Base-by-base conservation (phyloP, 1,140 invertebrate species). In the Heliothis subflexa region DNA sequence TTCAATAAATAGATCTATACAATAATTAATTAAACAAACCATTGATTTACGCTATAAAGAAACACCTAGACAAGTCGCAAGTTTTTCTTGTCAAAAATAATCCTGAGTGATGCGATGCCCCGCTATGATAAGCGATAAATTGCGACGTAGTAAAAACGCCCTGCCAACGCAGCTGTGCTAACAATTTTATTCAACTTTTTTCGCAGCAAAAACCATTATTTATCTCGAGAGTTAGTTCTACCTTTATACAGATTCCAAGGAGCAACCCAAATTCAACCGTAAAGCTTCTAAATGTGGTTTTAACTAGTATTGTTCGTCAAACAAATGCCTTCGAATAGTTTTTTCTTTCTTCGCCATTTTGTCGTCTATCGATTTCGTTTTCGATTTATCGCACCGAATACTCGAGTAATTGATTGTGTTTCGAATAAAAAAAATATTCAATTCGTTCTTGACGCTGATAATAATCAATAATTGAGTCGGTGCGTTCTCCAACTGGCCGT, bases 401-500 rank as follows among this genome's bases (percentile, higher is more conserved):
- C 76, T 84, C 75, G 79, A 78, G 68, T 81, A 81, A 82, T 80
- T 78, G 73, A 83, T 85, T 81, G 79, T 82, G 73, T 79, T 64
- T 61, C 14, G 50, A 68, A 55, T 78, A 85, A 81, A 79, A 78
- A 75, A 54, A 55, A 64, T 54, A 76, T 50, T 68, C 74, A 16
- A 83, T 78, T 79, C 70, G 59, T 83, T 83, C 54, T 25, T 76
- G 28, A 50, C 68, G 59, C 33, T 64, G 78, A 81, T 81, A 81
- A 85, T 83, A 81, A 85, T 83, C 83, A 79, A 75, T 85, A 82
- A 85, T 81, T 83, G 77, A 70, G 64, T 81, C 79, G 78, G 78
- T 61, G 40, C 59, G 5, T 78, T 59, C 50, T 71, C 40, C 45
- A 72, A 79, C 49, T 55, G 16, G 59, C 59, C 52, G 54, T 50